A percentile compares a stretch with the other conserved stretches of the same genome.
Conservation (phyloP, 2,797 vertebrate genomes). For the Serranus cabrilla region DNA sequence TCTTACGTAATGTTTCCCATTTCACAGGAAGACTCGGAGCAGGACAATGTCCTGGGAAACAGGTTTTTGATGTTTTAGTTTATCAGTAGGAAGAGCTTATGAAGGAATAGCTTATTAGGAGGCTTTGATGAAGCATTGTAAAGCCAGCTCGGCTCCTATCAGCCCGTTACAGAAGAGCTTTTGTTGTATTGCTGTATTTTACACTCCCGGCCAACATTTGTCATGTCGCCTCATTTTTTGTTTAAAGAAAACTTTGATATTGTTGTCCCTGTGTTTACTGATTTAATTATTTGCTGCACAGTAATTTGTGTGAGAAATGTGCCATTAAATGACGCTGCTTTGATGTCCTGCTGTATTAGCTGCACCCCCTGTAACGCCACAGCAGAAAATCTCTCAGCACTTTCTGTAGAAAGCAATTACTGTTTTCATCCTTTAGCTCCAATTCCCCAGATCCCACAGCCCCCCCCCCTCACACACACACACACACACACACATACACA, state of each 20-base stretch:
- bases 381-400: slow-evolving; percentile 46
- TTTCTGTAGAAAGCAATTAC: slow-evolving; percentile 51
- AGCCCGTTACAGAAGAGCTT: slow-evolving; percentile 38
- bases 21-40: slow-evolving; percentile 22
- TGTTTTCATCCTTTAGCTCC: slow-evolving; percentile 49
- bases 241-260: slow-evolving; percentile 40
- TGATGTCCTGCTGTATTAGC: slow-evolving; percentile 45
- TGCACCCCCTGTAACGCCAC: slow-evolving; percentile 26
- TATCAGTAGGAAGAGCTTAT: slow-evolving; percentile 24
- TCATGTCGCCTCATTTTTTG: slow-evolving; percentile 28
- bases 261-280: slow-evolving; percentile 28
- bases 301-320: slow-evolving; percentile 26
- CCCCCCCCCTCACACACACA: neutral
- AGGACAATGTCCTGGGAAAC: slow-evolving; percentile 5
- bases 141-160: slow-evolving; percentile 51
- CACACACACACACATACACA: neutral
- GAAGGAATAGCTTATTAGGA: slow-evolving; percentile 26
- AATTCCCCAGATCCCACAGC: slow-evolving; percentile 6
- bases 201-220: slow-evolving; percentile 29
- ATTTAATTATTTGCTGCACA: slow-evolving; percentile 32
- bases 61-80: slow-evolving; percentile 33
- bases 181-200: slow-evolving; percentile 26
- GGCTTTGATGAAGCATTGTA: slow-evolving; percentile 31
- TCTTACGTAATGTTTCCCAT: slow-evolving; percentile 34
- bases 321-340: slow-evolving; percentile 27